phyloP scores from a whole-genome alignment of 2,888 invertebrate genomes.

The Drosophila greeni region DNA sequence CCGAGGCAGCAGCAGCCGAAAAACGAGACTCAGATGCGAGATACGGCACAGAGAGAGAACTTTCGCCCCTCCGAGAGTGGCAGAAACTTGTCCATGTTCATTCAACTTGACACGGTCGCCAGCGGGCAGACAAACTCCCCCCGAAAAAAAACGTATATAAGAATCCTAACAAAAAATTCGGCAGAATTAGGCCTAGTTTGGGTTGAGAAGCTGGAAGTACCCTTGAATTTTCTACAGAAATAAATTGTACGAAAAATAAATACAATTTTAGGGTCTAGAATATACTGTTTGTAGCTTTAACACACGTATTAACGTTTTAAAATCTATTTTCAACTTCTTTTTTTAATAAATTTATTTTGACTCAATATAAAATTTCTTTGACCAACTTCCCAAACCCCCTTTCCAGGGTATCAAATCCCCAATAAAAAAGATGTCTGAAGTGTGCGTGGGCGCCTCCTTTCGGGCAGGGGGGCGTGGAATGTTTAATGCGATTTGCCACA shows the following conservation, averaged over 20 bases:
- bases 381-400: not conserved
- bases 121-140: conserved; percentile 32
- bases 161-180: conserved; percentile 8
- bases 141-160: conserved; percentile 11
- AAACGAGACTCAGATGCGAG: conserved; percentile 41
- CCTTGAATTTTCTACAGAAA: not conserved
- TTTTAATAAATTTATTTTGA: not conserved
- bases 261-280: no score
- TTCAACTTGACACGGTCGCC: conserved; percentile 62
- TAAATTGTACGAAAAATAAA: not conserved
- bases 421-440: conserved; percentile 18
- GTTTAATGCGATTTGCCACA: conserved; percentile 65
- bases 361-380: not conserved
- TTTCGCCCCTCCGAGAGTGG: conserved; percentile 40
- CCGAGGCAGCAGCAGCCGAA: conserved; percentile 15
- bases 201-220: conserved; percentile 8
- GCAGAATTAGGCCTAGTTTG: conserved; percentile 8
- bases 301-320: no score
- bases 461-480: conserved; percentile 16
- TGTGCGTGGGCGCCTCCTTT: conserved; percentile 14
- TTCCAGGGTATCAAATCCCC: conserved; percentile 6
- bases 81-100: conserved; percentile 66
- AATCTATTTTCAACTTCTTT: no score
- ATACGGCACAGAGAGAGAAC: conserved; percentile 51
- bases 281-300: no score